A percentile compares a stretch with the other conserved stretches of the same genome.
phyloP scores from a whole-genome alignment of 2,797 vertebrate species.

The Cyclura pinguis region DNA sequence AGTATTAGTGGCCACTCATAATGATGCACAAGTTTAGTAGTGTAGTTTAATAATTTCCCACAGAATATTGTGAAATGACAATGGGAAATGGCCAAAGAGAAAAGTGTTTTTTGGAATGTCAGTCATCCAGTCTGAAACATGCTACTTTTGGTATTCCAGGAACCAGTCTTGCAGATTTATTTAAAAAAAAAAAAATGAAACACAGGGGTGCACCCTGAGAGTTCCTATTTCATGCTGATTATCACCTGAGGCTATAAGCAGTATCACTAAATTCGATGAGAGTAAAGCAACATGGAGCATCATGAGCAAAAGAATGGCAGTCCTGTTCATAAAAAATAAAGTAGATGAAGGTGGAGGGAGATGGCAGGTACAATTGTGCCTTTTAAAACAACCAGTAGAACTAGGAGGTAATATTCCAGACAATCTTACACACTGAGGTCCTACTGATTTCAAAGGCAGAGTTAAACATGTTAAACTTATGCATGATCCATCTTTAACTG shows the following conservation, averaged over 20 bases:
- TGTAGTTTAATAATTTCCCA: conserved; percentile 51
- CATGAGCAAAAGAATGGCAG: neutral
- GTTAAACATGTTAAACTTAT: neutral
- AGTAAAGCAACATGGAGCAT: neutral
- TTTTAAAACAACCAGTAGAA: neutral
- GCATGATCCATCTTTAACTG: neutral
- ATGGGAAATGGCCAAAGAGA: conserved; percentile 1
- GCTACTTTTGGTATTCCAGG: conserved; percentile 32
- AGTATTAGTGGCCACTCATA: neutral
- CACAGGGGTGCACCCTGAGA: neutral
- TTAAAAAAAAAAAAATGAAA: neutral
- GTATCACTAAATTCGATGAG: neutral
- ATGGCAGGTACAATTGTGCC: neutral
- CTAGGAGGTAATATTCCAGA: neutral
- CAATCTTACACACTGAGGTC: neutral
- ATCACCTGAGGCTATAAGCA: conserved; percentile 27
- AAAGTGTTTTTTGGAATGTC: conserved; percentile 17
- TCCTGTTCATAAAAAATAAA: neutral
- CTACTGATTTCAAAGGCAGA: neutral
- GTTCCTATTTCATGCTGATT: neutral
- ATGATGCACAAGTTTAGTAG: neutral
- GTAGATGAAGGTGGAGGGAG: neutral
- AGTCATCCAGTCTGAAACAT: conserved; percentile 35
- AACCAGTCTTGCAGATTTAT: conserved; percentile 5
- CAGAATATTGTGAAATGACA: conserved; percentile 2